phyloP scores from a whole-genome alignment of 2,113 vertebrate genomes.

The Phylloscopus trochilus region DNA sequence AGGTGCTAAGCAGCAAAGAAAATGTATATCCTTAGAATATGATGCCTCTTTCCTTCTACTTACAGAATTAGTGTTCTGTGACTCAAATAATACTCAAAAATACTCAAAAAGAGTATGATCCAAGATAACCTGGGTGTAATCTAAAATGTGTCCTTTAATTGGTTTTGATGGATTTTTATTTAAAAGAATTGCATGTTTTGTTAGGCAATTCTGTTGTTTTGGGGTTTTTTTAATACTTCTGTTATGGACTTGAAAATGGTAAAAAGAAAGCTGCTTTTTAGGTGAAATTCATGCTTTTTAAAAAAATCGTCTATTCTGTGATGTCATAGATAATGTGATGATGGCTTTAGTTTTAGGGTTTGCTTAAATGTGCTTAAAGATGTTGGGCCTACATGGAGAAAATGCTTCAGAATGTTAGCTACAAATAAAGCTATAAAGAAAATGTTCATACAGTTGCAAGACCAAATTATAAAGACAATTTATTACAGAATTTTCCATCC shows the following conservation, averaged over 20 bases:
- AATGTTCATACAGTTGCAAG: neutral
- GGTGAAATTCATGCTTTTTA: neutral
- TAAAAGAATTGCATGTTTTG: neutral
- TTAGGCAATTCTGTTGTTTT: neutral
- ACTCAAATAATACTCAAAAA: too few relatives aligned
- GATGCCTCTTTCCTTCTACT: neutral
- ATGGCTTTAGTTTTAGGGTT: neutral
- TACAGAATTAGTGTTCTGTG: neutral
- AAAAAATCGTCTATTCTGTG: neutral
- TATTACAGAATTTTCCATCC: neutral
- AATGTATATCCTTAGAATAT: neutral
- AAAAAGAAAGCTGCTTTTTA: neutral
- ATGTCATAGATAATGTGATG: neutral
- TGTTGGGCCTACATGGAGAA: neutral
- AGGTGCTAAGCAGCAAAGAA: neutral
- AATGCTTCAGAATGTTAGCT: neutral
- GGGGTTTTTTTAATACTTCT: neutral
- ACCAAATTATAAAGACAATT: neutral
- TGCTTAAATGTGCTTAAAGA: fast-evolving
- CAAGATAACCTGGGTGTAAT: neutral
- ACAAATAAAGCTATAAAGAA: neutral
- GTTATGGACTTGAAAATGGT: neutral
- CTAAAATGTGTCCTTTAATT: neutral
- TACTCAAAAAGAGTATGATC: neutral
- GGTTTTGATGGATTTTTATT: neutral